Percentiles rank a stretch among this genome's conserved stretches.
phyloP scores from a whole-genome alignment of 2,888 invertebrate genomes.

The Mesorhabditis sp. region DNA sequence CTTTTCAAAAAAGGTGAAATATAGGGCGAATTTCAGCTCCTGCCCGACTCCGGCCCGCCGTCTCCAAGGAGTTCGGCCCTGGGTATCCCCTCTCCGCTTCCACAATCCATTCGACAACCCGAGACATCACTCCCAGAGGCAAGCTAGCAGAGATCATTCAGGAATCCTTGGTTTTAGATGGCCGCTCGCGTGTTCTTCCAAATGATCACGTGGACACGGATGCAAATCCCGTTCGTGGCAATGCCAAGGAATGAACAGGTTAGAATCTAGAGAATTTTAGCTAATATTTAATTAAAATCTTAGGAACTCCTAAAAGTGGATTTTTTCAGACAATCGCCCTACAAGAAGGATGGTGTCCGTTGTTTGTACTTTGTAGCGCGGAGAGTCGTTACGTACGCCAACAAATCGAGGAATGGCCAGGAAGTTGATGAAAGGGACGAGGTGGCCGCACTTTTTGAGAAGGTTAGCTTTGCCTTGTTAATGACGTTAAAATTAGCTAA shows the following conservation, averaged over 20 bases:
- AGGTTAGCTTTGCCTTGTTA: not conserved
- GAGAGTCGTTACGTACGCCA: slow-evolving; percentile 22
- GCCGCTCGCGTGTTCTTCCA: slow-evolving; percentile 34
- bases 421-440: slow-evolving; percentile 11
- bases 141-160: not conserved
- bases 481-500: too few relatives aligned
- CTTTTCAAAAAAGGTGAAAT: too few relatives aligned
- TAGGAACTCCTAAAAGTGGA: too few relatives aligned
- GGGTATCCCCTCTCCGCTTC: not conserved
- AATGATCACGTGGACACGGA: slow-evolving; percentile 17
- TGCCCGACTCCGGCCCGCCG: not conserved
- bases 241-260: slow-evolving; percentile 19
- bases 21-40: not conserved
- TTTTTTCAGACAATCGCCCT: slow-evolving; percentile 22
- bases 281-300: too few relatives aligned
- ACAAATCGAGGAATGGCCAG: not conserved
- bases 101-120: not conserved
- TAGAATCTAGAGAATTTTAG: not conserved
- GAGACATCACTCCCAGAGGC: slow-evolving; percentile 1
- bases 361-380: slow-evolving; percentile 20
- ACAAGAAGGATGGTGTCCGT: slow-evolving; percentile 27
- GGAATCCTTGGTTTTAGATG: slow-evolving; percentile 12
- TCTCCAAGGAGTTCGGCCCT: not conserved
- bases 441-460: not conserved
- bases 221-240: slow-evolving; percentile 22